phyloP scores from a whole-genome alignment of 2,113 vertebrate species.

The Pao palembangensis region DNA sequence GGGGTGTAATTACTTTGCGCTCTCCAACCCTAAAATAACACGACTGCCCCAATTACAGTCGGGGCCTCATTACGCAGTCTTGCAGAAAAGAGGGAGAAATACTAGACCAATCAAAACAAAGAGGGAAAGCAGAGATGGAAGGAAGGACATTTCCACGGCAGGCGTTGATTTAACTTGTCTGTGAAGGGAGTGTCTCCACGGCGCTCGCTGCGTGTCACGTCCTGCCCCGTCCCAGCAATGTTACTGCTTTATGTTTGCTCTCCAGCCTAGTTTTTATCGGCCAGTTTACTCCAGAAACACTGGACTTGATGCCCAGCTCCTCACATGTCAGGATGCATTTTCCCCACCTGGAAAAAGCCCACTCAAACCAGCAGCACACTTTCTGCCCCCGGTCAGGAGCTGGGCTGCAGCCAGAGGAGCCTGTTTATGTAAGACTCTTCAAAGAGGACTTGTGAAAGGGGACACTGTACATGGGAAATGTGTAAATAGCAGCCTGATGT shows the following conservation, averaged over 20 bases:
- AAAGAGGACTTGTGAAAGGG: slow-evolving; percentile 65
- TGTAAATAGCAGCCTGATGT: slow-evolving; percentile 59
- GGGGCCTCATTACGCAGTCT: slow-evolving; percentile 62
- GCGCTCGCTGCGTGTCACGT: slow-evolving; percentile 22
- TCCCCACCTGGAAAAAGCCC: slow-evolving; percentile 11
- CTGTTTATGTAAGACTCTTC: slow-evolving; percentile 64
- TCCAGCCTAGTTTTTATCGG: not conserved
- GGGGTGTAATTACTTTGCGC: slow-evolving; percentile 57
- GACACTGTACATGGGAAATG: slow-evolving; percentile 50
- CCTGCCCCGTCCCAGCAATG: slow-evolving; percentile 24
- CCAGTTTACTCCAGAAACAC: not conserved
- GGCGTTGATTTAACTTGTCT: slow-evolving; percentile 50
- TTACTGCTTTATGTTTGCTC: slow-evolving; percentile 25
- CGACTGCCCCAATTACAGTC: slow-evolving; percentile 67
- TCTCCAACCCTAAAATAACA: slow-evolving; percentile 70
- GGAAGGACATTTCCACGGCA: slow-evolving; percentile 37
- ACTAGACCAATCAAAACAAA: slow-evolving; percentile 50
- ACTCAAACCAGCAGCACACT: slow-evolving; percentile 15
- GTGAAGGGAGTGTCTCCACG: slow-evolving; percentile 36
- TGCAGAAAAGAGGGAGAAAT: slow-evolving; percentile 52
- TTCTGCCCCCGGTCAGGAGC: slow-evolving; percentile 52
- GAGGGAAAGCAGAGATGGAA: slow-evolving; percentile 44
- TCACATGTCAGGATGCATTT: slow-evolving; percentile 15
- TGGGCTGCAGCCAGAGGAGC: slow-evolving; percentile 45
- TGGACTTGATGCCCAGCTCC: not conserved